A percentile compares a stretch with the other conserved stretches of the same genome.
Conservation (phyloP, 2,797 vertebrate genomes). For the Perodicticus potto region DNA sequence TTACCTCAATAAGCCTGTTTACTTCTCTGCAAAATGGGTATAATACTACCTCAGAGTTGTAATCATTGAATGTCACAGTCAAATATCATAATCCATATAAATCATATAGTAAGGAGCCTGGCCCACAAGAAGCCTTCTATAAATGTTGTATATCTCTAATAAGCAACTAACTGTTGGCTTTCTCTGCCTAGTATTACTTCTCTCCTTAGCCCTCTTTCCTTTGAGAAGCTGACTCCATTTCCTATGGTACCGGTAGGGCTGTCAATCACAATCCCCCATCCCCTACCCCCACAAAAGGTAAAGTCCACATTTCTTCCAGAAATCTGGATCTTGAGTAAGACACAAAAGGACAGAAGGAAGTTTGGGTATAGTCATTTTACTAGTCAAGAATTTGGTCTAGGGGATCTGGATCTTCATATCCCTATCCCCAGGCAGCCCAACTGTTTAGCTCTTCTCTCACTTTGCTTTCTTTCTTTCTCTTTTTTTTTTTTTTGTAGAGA, state of each 20-base stretch:
- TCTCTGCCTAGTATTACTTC: not conserved
- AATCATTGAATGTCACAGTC: constrained; percentile 16
- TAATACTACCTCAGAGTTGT: not conserved
- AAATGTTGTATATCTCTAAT: not conserved
- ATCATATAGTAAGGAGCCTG: not conserved
- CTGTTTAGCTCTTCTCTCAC: not conserved
- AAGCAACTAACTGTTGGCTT: not conserved
- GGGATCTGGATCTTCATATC: not conserved
- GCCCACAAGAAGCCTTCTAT: not conserved
- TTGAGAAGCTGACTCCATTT: constrained; percentile 18
- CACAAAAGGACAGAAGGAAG: constrained; percentile 1
- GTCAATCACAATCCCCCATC: not conserved
- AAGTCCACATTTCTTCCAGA: not conserved
- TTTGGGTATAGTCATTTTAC: not conserved
- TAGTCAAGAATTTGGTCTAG: constrained; percentile 17
- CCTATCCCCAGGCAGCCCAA: not conserved
- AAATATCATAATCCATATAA: constrained; percentile 35
- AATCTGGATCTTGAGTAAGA: constrained; percentile 52
- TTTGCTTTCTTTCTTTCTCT: not conserved
- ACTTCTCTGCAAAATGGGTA: constrained; percentile 3
- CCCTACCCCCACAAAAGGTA: not conserved
- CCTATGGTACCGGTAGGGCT: not conserved
- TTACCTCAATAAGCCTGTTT: not conserved
- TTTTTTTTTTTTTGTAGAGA: too few relatives aligned
- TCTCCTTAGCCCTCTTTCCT: not conserved